These are phyloP conservation scores for Apis florea DNA, from an alignment of 1,140 invertebrate genomes.

Conservation along the genomic window DNA sequence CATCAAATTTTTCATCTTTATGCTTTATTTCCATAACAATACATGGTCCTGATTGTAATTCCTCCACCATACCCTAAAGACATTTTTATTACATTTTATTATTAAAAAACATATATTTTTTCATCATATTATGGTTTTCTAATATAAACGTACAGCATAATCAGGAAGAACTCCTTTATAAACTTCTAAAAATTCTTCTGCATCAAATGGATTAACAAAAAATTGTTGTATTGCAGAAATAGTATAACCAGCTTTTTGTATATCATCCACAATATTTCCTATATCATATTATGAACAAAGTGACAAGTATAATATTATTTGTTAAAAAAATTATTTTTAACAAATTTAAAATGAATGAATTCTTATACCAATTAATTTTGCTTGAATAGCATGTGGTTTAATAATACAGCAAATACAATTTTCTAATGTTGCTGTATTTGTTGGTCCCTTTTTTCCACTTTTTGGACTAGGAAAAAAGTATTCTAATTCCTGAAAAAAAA, in stretches of 20 bases:
- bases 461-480: slow-evolving; percentile 85
- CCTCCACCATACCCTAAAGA: slow-evolving; percentile 88
- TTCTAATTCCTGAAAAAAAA: slow-evolving; percentile 81
- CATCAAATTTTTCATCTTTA: slow-evolving; percentile 82
- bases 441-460: slow-evolving; percentile 76
- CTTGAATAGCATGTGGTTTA: slow-evolving; percentile 93
- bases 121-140: neutral
- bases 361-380: slow-evolving; percentile 79
- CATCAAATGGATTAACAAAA: slow-evolving; percentile 88
- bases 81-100: neutral
- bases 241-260: slow-evolving; percentile 87
- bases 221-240: slow-evolving; percentile 91
- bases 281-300: slow-evolving; percentile 68
- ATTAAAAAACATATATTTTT: neutral
- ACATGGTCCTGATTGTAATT: slow-evolving; percentile 90
- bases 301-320: neutral
- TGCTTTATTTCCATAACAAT: slow-evolving; percentile 92
- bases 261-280: slow-evolving; percentile 88
- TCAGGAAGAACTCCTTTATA: slow-evolving; percentile 95
- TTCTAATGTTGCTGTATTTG: slow-evolving; percentile 82
- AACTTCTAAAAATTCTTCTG: slow-evolving; percentile 95
- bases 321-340: neutral
- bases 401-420: slow-evolving; percentile 92
- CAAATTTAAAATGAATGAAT: neutral
- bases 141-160: slow-evolving; percentile 83